Evolutionary conservation across 2,888 invertebrate genomes (phyloP), one percentile per base, ranked within the genome.

Genomic region (Hemithea aestivaria): DNA sequence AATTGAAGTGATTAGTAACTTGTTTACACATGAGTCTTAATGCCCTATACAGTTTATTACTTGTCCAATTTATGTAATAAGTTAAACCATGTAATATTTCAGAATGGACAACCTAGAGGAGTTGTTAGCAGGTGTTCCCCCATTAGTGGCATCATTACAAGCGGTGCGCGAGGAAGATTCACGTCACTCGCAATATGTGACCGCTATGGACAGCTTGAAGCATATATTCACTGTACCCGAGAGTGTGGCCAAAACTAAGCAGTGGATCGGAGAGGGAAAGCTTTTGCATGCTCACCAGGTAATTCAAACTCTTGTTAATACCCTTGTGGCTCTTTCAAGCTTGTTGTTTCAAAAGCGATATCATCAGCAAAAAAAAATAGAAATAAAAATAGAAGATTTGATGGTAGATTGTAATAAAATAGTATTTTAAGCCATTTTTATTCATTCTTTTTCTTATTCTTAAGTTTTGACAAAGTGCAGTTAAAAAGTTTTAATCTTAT

Each of bases 191-290:
- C 99, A 98, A 70, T 97, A 98, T 78, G 97, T 97, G 1, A 98
- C 98, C 1, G 99, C 99, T 0, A 97, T 96, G 89, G 98, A 99
- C 68, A 99, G 99, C 70, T 87, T 99, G 16, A 98, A 98, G 72
- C 98, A 99, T 66, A 98, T 99, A 48, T 98, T 99, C 64, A 98
- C 97, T 27, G 97, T 99, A 1, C 98, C 97, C 6, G 97, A 97
- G 62, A 97, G 96, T 79, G 96, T 99, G 0, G 94, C 96, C 36
- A 97, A 96, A 75, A 97, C 98, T 0, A 94, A 96, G 68, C 93
- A 95, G 36, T 93, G 96, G 89, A 98, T 99, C 42, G 94, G 93
- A 49, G 98, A 99, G 57, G 98, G 97, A 27, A 98, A 98, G 73
- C 87, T 99, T 5, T 77, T 99, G 1, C 95, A 96, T 73, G 97